These are phyloP conservation scores for Atopsyche davidsoni DNA, from an alignment of 1,140 invertebrate species.

Conservation along the genomic window DNA sequence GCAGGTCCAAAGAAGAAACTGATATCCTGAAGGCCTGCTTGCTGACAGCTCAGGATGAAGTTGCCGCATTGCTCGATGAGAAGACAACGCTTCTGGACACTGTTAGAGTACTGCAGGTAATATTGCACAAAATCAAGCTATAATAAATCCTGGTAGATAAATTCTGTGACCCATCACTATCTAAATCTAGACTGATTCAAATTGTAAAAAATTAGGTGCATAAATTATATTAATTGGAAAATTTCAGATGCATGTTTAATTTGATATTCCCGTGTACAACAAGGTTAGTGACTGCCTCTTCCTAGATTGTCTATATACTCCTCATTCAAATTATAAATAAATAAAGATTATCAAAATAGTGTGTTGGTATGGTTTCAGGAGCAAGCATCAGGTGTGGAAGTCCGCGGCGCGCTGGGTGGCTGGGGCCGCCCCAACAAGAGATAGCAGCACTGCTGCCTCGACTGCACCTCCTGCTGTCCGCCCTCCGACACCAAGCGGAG, in stretches of 20 bases:
- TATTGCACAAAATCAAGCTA: not conserved
- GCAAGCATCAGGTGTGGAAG: constrained; percentile 35
- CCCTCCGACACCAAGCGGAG: constrained; percentile 28
- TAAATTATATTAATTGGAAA: too few species aligned
- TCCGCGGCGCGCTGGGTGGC: constrained; percentile 19
- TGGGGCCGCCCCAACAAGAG: constrained; percentile 39
- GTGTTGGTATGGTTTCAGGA: constrained; percentile 36
- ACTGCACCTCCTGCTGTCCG: constrained; percentile 46
- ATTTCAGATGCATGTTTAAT: too few species aligned
- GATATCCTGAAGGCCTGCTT: constrained; percentile 54
- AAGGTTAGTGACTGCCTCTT: too few species aligned
- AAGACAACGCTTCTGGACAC: constrained; percentile 67
- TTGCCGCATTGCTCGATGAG: constrained; percentile 61
- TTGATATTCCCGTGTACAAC: too few species aligned
- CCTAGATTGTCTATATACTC: too few species aligned
- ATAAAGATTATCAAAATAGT: too few species aligned
- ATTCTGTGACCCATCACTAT: too few species aligned
- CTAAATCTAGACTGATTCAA: too few species aligned
- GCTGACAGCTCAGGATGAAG: constrained; percentile 62
- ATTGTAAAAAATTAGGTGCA: too few species aligned
- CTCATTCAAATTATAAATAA: too few species aligned
- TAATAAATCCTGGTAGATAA: too few species aligned
- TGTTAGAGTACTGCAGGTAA: constrained; percentile 57
- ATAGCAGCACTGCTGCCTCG: constrained; percentile 47
- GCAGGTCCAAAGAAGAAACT: constrained; percentile 57